Conservation (phyloP, 2,113 vertebrate species). For the Thalassoma bifasciatum region DNA sequence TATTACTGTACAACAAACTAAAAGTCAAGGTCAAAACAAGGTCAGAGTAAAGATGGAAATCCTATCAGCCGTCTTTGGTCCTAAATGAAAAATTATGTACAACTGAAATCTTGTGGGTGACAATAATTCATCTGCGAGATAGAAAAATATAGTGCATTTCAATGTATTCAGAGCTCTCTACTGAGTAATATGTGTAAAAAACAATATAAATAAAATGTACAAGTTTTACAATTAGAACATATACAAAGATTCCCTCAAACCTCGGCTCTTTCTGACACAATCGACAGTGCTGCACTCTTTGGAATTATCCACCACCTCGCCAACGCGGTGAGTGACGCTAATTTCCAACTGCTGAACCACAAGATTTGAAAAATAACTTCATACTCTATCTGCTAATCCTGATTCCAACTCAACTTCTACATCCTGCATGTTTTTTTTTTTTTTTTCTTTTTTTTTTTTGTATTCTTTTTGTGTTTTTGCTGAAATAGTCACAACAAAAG, state of each 20-base stretch:
- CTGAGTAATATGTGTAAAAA: slow-evolving; percentile 95
- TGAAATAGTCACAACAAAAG: slow-evolving; percentile 48
- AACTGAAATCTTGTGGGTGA: slow-evolving; percentile 95
- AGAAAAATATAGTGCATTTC: slow-evolving; percentile 99
- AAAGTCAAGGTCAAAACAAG: slow-evolving; percentile 82
- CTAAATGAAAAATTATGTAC: slow-evolving; percentile 97
- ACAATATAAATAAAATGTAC: slow-evolving; percentile 99
- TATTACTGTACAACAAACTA: slow-evolving; percentile 94
- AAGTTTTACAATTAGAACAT: slow-evolving; percentile 98
- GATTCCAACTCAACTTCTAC: slow-evolving; percentile 39
- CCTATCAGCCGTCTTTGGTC: slow-evolving; percentile 98
- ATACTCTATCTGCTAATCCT: slow-evolving; percentile 44
- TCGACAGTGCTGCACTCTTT: slow-evolving; percentile 96
- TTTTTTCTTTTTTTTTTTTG: slow-evolving; percentile 16
- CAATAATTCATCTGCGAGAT: slow-evolving; percentile 95
- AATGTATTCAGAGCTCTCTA: slow-evolving; percentile 98
- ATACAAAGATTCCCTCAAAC: slow-evolving; percentile 91
- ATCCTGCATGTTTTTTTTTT: slow-evolving; percentile 8
- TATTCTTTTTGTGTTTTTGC: slow-evolving; percentile 24
- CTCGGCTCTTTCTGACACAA: slow-evolving; percentile 87
- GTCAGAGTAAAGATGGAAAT: slow-evolving; percentile 83
- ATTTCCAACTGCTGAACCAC: slow-evolving; percentile 79
- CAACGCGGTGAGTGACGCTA: slow-evolving; percentile 85
- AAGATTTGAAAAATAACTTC: slow-evolving; percentile 65
- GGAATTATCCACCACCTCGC: slow-evolving; percentile 88